phyloP scores from a whole-genome alignment of 2,888 invertebrate genomes.

The Diarsia dahlii region DNA sequence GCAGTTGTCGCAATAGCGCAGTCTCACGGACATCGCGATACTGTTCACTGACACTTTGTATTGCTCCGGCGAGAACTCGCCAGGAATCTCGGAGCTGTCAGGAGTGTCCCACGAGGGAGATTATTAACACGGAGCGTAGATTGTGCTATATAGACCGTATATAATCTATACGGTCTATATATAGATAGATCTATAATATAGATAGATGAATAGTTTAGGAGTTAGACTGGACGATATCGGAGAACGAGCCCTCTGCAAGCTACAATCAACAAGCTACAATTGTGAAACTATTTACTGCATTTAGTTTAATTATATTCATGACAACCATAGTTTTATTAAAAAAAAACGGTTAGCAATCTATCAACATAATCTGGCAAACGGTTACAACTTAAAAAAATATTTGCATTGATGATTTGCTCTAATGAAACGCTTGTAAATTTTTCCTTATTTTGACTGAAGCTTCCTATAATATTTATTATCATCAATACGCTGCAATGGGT shows the following conservation, averaged over 20 bases:
- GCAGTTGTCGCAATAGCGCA: conserved; percentile 28
- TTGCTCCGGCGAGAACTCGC: conserved; percentile 36
- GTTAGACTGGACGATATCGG: neutral
- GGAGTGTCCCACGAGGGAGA: conserved; percentile 11
- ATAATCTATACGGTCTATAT: no score
- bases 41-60: conserved; percentile 52
- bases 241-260: no score
- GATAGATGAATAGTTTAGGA: neutral
- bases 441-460: no score
- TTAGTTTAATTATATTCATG: neutral
- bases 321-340: no score
- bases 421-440: no score
- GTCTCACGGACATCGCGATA: conserved; percentile 38
- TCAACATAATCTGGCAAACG: no score
- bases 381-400: no score
- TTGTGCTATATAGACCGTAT: neutral
- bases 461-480: no score
- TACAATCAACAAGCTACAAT: no score
- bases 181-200: no score
- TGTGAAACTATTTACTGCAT: neutral
- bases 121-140: conserved; percentile 24
- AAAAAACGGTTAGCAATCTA: no score
- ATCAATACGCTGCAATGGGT: neutral
- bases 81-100: conserved; percentile 42
- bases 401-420: neutral